Evolutionary conservation across 2,797 vertebrate genomes (phyloP), one percentile per base, ranked within the genome.

Genomic region (Scomberomorus guttatus): DNA sequence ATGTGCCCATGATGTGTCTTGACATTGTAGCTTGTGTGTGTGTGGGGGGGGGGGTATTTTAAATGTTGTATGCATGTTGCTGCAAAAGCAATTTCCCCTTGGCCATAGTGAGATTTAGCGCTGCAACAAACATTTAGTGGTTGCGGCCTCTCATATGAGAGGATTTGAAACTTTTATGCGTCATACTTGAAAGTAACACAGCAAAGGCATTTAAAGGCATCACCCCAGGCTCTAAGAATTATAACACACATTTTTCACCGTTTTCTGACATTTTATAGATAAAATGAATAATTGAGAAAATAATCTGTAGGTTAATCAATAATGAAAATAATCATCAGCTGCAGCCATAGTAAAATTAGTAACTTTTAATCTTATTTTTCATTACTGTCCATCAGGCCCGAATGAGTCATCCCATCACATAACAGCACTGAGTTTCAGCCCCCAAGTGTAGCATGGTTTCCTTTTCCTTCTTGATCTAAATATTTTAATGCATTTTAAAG

Each of bases 401-500:
- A 69, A 61, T 67, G 60, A 81, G 63, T 74, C 65, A 57, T 80
- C 46, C 25, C 14, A 20, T 29, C 27, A 8, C 29, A 20, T 42
- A 42, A 29, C 51, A 22, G 61, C 1, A 0, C 25, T 10, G 48
- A 46, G 20, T 58, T 70, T 57, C 57, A 51, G 1, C 7, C 29
- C 54, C 63, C 22, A 18, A 12, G 44, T 46, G 14, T 8, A n/a
- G 18, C n/a, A 12, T 59, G 64, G 57, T 72, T 76, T 39, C 22
- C 37, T 42, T 65, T 69, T 42, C 50, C 4, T 6, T 55, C 62
- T 25, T 10, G 4, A 59, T 72, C 37, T 84, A 79, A 89, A 88
- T 87, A 83, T 87, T 90, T 89, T 4, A 85, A 58, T 55, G 71
- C 55, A 65, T 90, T 82, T 82, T 73, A 69, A 74, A 87, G 56